These are phyloP conservation scores for Idaea straminata DNA, from an alignment of 2,888 invertebrate species.

Conservation along the genomic window DNA sequence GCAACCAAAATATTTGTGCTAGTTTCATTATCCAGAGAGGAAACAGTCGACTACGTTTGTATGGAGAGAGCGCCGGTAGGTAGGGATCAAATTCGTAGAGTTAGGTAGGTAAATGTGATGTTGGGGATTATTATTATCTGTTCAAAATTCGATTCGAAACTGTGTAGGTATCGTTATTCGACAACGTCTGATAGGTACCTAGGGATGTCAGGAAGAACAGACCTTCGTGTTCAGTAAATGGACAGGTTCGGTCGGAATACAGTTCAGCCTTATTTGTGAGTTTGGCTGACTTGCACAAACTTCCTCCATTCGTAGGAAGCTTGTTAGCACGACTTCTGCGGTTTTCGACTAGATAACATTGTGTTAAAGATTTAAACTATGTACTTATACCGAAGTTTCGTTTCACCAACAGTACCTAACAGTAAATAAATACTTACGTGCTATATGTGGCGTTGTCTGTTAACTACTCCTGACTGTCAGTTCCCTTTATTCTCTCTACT, in stretches of 20 bases:
- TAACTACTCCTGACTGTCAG: conserved; percentile 21
- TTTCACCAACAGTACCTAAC: conserved; percentile 14
- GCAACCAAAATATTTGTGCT: too few relatives aligned
- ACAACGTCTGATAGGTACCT: conserved; percentile 2
- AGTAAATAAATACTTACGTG: conserved; percentile 28
- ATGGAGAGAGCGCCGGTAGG: too few relatives aligned
- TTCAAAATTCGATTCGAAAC: not conserved
- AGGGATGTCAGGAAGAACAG: conserved; percentile 1
- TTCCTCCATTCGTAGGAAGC: conserved; percentile 55
- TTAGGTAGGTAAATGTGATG: too few relatives aligned
- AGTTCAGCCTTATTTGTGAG: conserved; percentile 51
- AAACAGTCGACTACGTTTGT: too few relatives aligned
- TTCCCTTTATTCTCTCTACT: conserved; percentile 10
- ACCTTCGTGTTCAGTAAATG: conserved; percentile 31
- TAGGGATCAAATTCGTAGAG: too few relatives aligned
- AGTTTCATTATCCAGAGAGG: too few relatives aligned
- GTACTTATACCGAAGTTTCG: conserved; percentile 24
- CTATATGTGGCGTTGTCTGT: conserved; percentile 9
- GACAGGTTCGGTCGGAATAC: conserved; percentile 41
- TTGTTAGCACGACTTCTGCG: conserved; percentile 69
- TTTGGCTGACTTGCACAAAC: conserved; percentile 55
- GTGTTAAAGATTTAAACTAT: conserved; percentile 63
- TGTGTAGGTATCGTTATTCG: not conserved
- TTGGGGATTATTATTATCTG: too few relatives aligned
- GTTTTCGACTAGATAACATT: conserved; percentile 61